phyloP scores from a whole-genome alignment of 2,888 invertebrate species.

The Megamerina dolium region DNA sequence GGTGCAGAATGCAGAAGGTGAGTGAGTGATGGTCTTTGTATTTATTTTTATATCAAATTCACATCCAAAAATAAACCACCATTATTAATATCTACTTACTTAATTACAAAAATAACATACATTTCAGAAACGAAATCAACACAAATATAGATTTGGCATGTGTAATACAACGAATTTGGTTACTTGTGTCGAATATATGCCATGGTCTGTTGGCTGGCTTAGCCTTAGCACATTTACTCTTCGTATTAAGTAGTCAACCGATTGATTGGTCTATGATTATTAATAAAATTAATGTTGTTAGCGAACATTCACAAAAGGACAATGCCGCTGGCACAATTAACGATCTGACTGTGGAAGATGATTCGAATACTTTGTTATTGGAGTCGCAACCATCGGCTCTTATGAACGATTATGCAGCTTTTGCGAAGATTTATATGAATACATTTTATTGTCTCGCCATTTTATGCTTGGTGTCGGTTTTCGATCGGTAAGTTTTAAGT shows the following conservation, averaged over 20 bases:
- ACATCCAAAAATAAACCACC: too few relatives aligned
- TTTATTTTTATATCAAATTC: too few relatives aligned
- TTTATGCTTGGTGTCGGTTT: slow-evolving; percentile 54
- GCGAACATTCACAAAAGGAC: slow-evolving; percentile 29
- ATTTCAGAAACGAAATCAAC: slow-evolving; percentile 33
- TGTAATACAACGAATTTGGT: slow-evolving; percentile 53
- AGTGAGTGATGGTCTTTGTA: too few relatives aligned
- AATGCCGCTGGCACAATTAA: not conserved
- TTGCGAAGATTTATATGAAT: slow-evolving; percentile 47
- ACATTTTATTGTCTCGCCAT: slow-evolving; percentile 54
- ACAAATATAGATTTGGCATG: slow-evolving; percentile 47
- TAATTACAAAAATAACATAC: too few relatives aligned
- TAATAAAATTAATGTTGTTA: slow-evolving; percentile 37
- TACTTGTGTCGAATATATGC: slow-evolving; percentile 53
- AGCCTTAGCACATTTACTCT: slow-evolving; percentile 48
- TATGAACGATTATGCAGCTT: slow-evolving; percentile 45
- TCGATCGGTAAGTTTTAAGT: slow-evolving; percentile 52
- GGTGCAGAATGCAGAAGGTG: slow-evolving; percentile 38
- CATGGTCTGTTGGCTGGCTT: slow-evolving; percentile 56
- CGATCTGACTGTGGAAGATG: slow-evolving; percentile 3
- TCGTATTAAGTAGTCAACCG: slow-evolving; percentile 47
- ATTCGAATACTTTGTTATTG: not conserved
- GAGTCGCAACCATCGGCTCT: slow-evolving; percentile 18
- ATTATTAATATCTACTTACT: too few relatives aligned
- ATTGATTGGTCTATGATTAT: slow-evolving; percentile 46